Percentiles rank a stretch among this genome's conserved stretches.
Evolutionary conservation across 2,888 invertebrate genomes (phyloP).

Genomic region (Drosophila multiciliata): DNA sequence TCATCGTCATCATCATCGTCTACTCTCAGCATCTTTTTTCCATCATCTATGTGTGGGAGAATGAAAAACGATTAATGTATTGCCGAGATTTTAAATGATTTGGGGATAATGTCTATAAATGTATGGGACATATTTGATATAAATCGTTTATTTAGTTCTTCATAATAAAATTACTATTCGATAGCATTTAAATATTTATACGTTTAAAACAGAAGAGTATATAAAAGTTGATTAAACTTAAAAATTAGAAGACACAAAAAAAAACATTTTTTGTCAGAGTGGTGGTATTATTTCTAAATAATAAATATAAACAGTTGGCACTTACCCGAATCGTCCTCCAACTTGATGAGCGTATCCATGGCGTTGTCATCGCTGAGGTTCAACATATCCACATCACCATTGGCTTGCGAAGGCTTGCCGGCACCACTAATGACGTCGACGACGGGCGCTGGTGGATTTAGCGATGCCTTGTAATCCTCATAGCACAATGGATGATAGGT

Average conservation of each 20-base stretch:
- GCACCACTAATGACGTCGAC: not conserved
- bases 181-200: too few relatives aligned
- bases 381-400: conserved; percentile 60
- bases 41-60: conserved; percentile 33
- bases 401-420: conserved; percentile 21
- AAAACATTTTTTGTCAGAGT: not conserved
- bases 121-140: not conserved
- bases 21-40: conserved; percentile 20
- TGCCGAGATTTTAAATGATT: not conserved
- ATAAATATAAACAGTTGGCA: not conserved
- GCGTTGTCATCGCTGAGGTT: conserved; percentile 81
- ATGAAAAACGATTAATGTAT: not conserved
- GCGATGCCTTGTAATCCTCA: conserved; percentile 90
- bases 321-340: conserved; percentile 70
- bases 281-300: not conserved
- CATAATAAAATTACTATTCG: too few relatives aligned
- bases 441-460: conserved; percentile 73
- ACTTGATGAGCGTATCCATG: conserved; percentile 81
- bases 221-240: not conserved
- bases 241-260: not conserved
- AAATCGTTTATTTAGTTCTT: too few relatives aligned
- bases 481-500: conserved; percentile 96
- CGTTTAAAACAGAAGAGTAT: too few relatives aligned
- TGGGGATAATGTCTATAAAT: not conserved
- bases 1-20: conserved; percentile 86